Conservation (phyloP, 1,140 invertebrate genomes). For the Drosophila simulans region DNA sequence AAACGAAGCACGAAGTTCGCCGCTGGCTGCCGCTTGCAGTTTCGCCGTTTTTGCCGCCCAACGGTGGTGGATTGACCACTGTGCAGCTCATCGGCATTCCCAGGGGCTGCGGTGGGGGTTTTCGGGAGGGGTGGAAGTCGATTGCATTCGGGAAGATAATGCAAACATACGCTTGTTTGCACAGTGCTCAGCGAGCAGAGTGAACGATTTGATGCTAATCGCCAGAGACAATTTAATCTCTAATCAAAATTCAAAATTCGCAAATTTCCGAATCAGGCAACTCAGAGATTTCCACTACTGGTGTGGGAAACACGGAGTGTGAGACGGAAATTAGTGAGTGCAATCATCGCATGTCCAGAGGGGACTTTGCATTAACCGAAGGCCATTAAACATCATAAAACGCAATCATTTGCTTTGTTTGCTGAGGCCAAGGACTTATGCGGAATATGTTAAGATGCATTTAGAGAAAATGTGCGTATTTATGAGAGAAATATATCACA, state of each 20-base stretch:
- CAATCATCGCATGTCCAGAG: constrained; percentile 18
- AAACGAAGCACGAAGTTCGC: constrained; percentile 70
- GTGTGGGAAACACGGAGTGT: background rate
- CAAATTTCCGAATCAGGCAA: constrained; percentile 62
- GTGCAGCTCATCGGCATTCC: constrained; percentile 1
- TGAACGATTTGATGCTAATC: constrained; percentile 71
- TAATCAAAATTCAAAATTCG: constrained; percentile 81
- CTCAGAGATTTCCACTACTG: background rate
- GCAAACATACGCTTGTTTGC: constrained; percentile 81
- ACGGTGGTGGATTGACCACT: constrained; percentile 44
- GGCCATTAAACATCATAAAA: constrained; percentile 33
- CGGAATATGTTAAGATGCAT: constrained; percentile 1
- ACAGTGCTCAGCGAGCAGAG: constrained; percentile 47
- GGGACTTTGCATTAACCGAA: constrained; percentile 37
- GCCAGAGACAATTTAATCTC: constrained; percentile 81
- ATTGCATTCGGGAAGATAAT: constrained; percentile 65
- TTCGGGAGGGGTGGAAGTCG: background rate
- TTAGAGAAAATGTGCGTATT: background rate
- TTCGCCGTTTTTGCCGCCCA: constrained; percentile 16
- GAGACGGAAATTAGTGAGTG: constrained; percentile 52
- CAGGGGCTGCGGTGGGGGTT: background rate
- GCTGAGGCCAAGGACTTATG: constrained; percentile 1
- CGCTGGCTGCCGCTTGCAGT: constrained; percentile 33
- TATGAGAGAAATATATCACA: background rate
- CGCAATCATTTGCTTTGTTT: constrained; percentile 20